phyloP scores from a whole-genome alignment of 2,113 vertebrate species.

The Gasterosteus nipponicus region DNA sequence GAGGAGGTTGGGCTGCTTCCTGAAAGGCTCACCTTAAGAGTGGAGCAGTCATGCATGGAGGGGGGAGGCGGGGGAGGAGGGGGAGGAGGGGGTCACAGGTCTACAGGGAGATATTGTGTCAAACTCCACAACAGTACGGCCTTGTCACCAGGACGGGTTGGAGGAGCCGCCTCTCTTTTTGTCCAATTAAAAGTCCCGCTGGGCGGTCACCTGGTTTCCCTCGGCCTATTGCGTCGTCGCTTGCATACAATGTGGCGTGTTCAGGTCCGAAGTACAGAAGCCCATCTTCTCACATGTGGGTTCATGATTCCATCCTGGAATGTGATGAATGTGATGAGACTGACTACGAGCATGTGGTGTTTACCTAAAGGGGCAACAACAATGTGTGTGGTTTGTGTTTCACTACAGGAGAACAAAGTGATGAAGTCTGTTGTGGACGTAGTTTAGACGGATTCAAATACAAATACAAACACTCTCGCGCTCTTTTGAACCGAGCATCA shows the following conservation, averaged over 20 bases:
- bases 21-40: slow-evolving; percentile 64
- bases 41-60: slow-evolving; percentile 57
- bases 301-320: background rate
- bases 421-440: too few relatives aligned
- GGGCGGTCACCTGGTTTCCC: slow-evolving; percentile 49
- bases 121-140: slow-evolving; percentile 52
- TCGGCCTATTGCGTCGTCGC: slow-evolving; percentile 26
- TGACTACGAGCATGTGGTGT: background rate
- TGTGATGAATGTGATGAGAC: background rate
- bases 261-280: too few relatives aligned
- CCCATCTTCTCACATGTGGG: background rate
- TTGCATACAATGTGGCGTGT: slow-evolving; percentile 24
- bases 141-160: slow-evolving; percentile 63
- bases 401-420: too few relatives aligned
- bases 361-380: background rate
- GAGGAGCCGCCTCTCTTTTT: slow-evolving; percentile 25
- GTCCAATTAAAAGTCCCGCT: slow-evolving; percentile 35
- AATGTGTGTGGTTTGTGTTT: too few relatives aligned
- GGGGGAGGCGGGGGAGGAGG: slow-evolving; percentile 45
- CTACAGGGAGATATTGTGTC: slow-evolving; percentile 66
- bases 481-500: too few relatives aligned
- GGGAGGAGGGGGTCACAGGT: slow-evolving; percentile 22
- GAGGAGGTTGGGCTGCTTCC: slow-evolving; percentile 15
- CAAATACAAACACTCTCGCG: too few relatives aligned
- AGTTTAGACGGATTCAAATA: too few relatives aligned